Evolutionary conservation across 2,888 invertebrate genomes (phyloP).

Genomic region (Magallana nippona): DNA sequence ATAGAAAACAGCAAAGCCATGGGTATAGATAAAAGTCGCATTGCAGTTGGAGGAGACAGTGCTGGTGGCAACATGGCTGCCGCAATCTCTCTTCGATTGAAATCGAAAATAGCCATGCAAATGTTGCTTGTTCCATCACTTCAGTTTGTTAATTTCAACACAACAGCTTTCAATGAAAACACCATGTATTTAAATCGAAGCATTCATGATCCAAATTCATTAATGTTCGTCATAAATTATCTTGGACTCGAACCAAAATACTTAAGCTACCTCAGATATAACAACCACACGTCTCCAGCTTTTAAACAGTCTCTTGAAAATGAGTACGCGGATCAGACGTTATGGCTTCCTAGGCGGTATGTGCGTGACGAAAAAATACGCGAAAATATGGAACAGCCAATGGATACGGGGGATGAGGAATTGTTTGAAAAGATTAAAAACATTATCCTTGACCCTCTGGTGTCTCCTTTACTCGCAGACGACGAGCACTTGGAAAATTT

Average conservation of each 20-base stretch:
- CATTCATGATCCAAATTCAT: conserved; percentile 55
- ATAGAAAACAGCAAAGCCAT: conserved; percentile 61
- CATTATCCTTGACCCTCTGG: conserved; percentile 57
- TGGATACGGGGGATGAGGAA: conserved; percentile 52
- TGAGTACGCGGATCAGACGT: conserved; percentile 53
- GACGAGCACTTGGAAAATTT: conserved; percentile 65
- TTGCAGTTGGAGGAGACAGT: conserved; percentile 68
- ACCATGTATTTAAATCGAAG: conserved; percentile 58
- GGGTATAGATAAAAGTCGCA: conserved; percentile 63
- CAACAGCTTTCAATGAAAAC: conserved; percentile 60
- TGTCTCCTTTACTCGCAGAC: conserved; percentile 76
- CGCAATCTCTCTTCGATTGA: conserved; percentile 57
- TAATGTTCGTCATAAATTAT: conserved; percentile 61
- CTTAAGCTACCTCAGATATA: conserved; percentile 53
- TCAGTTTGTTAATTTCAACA: conserved; percentile 67
- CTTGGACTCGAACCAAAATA: conserved; percentile 55
- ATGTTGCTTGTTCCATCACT: conserved; percentile 78
- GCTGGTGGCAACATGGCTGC: conserved; percentile 68
- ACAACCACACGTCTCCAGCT: conserved; percentile 61
- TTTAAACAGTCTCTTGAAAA: conserved; percentile 58
- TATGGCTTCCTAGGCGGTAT: conserved; percentile 57
- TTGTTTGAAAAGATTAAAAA: conserved; percentile 55
- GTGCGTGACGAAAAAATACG: conserved; percentile 54
- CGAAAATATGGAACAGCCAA: conserved; percentile 37
- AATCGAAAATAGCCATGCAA: conserved; percentile 68